Base-by-base conservation (phyloP, 1,140 invertebrate genomes). In the Oryzaephilus surinamensis region DNA sequence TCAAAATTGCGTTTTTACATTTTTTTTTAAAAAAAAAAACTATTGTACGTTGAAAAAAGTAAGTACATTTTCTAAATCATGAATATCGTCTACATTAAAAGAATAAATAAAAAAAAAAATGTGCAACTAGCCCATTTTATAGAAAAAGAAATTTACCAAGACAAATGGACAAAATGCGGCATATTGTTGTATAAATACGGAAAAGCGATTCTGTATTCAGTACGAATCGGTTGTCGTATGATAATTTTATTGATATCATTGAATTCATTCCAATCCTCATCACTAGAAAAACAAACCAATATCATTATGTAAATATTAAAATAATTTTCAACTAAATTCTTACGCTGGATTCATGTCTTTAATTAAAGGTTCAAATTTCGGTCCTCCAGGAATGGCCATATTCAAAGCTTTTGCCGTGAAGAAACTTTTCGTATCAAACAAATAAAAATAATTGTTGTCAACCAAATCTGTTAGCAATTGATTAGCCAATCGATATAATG, bases 191-290 rank as follows among this genome's bases (percentile, higher is more conserved):
- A 99, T 33, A 99, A 70, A 64, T 97, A 99, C 2, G 97, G 96
- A 68, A 99, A 99, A 3, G 96, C 96, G 60, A 99, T 99, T 43
- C 96, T 77, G 63, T 99, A 99, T 67, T 99, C 97, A 4, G 97
- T 99, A 41, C 97, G 75, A 47, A 99, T 91, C 17, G 95, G 95
- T 58, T 99, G 95, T 17, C 97, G 70, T 54, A 99, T 99, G 38
- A 99, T 99, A 48, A 99, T 97, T 64, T 99, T 99, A 58, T 99
- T 99, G 35, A 99, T 99, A 60, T 99, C 97, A 70, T 99, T 99
- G 57, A 99, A 99, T 66, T 99, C 97, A 70, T 99, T 99, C 97
- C 97, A 99, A 66, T 99, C 97, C 73, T 99, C 97, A 71, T 99
- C 97, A 8, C 86, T 85, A 50, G 21, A 71, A 69, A 26, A 42